Conservation (phyloP, 92 coral and sea anemone genomes). For the Palythoa caribaeorum region DNA sequence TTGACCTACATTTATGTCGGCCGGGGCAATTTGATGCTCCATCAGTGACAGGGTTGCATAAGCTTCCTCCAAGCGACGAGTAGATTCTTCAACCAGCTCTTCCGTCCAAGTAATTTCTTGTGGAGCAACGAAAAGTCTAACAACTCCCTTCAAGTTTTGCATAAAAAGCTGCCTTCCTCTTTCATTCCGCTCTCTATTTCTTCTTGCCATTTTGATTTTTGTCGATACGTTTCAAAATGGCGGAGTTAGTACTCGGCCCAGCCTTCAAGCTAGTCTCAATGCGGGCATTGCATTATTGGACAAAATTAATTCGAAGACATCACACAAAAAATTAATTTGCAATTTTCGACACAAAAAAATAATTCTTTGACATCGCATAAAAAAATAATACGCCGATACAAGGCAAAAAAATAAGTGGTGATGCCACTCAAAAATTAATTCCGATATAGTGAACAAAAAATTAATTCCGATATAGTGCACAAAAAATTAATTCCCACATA, state of each 20-base stretch:
- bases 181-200: constrained; percentile 64
- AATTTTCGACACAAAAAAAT: not conserved
- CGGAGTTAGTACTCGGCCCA: not conserved
- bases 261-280: constrained; percentile 14
- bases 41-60: constrained; percentile 60
- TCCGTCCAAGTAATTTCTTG: constrained; percentile 48
- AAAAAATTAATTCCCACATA: not conserved
- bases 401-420: constrained; percentile 1
- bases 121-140: constrained; percentile 49
- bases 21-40: constrained; percentile 43
- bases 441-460: not conserved
- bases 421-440: not conserved
- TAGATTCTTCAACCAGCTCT: constrained; percentile 61
- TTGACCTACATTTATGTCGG: constrained; percentile 2
- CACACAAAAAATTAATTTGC: constrained; percentile 18
- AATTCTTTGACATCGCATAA: not conserved
- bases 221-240: not conserved
- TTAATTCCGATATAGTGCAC: not conserved
- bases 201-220: constrained; percentile 29
- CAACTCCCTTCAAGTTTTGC: constrained; percentile 44
- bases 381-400: not conserved
- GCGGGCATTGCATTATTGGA: constrained; percentile 30
- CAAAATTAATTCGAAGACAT: constrained; percentile 20
- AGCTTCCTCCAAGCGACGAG: constrained; percentile 60
- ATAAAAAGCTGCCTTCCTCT: constrained; percentile 53